These are phyloP conservation scores for Centropus bengalensis DNA, from an alignment of 2,113 vertebrate genomes.

Conservation along the genomic window DNA sequence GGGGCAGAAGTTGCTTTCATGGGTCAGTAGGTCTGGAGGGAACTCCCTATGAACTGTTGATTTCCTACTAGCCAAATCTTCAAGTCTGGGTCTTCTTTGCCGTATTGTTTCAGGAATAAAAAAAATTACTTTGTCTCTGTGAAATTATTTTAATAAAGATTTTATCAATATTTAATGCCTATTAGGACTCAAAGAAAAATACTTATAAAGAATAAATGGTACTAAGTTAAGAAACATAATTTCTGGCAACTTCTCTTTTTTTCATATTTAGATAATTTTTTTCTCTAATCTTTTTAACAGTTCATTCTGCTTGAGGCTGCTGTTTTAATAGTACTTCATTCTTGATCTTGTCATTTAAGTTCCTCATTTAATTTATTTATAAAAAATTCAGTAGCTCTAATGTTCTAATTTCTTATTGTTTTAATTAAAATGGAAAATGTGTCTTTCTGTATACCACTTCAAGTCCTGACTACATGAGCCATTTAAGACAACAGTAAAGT, in stretches of 20 bases:
- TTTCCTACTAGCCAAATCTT: background rate
- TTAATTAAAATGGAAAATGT: background rate
- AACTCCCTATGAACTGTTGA: background rate
- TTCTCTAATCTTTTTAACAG: background rate
- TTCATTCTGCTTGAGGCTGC: background rate
- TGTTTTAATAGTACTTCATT: background rate
- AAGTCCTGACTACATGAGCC: background rate
- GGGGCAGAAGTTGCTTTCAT: background rate
- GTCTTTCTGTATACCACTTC: background rate
- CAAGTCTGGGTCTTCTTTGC: background rate
- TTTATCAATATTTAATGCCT: constrained; percentile 39
- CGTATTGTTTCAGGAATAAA: background rate
- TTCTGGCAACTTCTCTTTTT: constrained; percentile 3
- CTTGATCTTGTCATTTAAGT: background rate
- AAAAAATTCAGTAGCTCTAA: background rate
- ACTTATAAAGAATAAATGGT: constrained; percentile 47
- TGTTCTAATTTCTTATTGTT: background rate
- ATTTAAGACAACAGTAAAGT: background rate
- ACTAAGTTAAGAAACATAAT: constrained; percentile 21
- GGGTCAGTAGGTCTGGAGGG: background rate
- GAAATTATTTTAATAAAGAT: constrained; percentile 39
- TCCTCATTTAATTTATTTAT: constrained; percentile 23
- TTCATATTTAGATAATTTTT: constrained; percentile 14
- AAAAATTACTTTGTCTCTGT: background rate
- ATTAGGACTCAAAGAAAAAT: constrained; percentile 60